phyloP scores from a whole-genome alignment of 2,113 vertebrate species.

The Tetrax tetrax region DNA sequence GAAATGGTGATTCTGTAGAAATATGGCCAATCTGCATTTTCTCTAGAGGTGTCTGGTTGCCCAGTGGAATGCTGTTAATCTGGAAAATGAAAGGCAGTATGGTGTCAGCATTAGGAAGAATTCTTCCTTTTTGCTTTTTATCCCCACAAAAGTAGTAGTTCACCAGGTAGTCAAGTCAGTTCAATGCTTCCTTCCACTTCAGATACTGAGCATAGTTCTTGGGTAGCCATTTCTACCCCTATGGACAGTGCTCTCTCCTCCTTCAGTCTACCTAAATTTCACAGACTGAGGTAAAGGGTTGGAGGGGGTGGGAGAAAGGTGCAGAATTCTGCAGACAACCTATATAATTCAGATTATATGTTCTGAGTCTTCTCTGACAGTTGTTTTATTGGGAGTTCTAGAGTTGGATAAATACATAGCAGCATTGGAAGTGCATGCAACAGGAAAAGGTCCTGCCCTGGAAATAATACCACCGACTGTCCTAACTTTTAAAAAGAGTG shows the following conservation, averaged over 20 bases:
- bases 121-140: background rate
- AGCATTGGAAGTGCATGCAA: background rate
- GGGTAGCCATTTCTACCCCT: background rate
- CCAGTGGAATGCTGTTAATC: background rate
- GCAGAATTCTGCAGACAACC: background rate
- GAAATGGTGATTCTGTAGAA: background rate
- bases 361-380: background rate
- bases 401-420: background rate
- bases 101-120: background rate
- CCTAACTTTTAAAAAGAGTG: background rate
- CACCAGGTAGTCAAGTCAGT: background rate
- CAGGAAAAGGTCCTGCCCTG: background rate
- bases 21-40: background rate
- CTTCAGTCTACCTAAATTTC: background rate
- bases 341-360: background rate
- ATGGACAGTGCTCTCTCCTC: background rate
- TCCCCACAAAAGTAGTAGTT: background rate
- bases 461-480: background rate
- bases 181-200: background rate
- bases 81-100: background rate
- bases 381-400: background rate
- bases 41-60: background rate
- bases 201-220: background rate
- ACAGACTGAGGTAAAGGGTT: background rate
- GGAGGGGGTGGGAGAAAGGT: fast-evolving